Evolutionary conservation across 2,888 invertebrate genomes (phyloP).

Genomic region (Masnerella sp.): DNA sequence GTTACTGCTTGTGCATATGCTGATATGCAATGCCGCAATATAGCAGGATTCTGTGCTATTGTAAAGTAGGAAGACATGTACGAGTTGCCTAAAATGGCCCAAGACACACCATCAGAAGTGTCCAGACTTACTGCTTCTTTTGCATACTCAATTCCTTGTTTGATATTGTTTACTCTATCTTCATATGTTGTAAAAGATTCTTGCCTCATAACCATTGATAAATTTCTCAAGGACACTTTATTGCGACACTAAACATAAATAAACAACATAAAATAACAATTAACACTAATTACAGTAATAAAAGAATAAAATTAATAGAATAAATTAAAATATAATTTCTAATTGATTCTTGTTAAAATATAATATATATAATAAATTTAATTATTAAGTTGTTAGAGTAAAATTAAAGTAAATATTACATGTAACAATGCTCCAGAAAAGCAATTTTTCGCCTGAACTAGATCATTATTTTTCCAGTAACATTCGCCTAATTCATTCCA

Average conservation of each 20-base stretch:
- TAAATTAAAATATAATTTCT: neutral
- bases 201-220: conserved; percentile 90
- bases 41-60: conserved; percentile 84
- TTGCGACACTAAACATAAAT: conserved; percentile 81
- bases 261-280: conserved; percentile 1
- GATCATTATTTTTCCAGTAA: conserved; percentile 91
- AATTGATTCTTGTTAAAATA: neutral
- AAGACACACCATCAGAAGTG: conserved; percentile 87
- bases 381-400: neutral
- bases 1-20: conserved; percentile 89
- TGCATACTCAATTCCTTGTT: conserved; percentile 86
- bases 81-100: conserved; percentile 91
- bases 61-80: conserved; percentile 89
- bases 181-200: conserved; percentile 79
- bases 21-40: conserved; percentile 85
- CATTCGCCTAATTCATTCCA: conserved; percentile 95
- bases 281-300: neutral
- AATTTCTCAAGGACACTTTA: conserved; percentile 86
- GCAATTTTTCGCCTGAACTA: conserved; percentile 88
- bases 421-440: conserved; percentile 87
- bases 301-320: neutral
- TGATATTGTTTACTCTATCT: conserved; percentile 81
- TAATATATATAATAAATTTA: too few relatives aligned
- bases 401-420: conserved; percentile 75
- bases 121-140: conserved; percentile 90